A percentile compares a stretch with the other conserved stretches of the same genome.
Conservation (phyloP, 1,140 invertebrate genomes). For the Drosophila insularis region DNA sequence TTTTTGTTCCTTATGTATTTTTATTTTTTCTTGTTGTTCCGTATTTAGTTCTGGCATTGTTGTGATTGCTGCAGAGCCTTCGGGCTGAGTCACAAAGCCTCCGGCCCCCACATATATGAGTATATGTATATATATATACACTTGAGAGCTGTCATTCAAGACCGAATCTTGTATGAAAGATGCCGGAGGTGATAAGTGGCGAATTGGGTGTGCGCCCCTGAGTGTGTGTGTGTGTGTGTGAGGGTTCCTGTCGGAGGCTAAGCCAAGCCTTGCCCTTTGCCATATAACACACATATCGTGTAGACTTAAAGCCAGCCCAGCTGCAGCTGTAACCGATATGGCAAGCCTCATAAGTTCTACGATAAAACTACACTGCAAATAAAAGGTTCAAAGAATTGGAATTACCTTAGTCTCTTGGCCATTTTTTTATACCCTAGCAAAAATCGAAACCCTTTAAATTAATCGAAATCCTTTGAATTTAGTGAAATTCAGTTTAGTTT, state of each 20-base stretch:
- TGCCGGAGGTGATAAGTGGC: constrained; percentile 43
- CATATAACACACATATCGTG: constrained; percentile 28
- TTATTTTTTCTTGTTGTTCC: constrained; percentile 43
- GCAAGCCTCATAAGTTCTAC: constrained; percentile 50
- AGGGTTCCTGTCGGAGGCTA: constrained; percentile 20
- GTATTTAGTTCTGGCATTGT: constrained; percentile 45
- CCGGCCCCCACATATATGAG: constrained; percentile 8
- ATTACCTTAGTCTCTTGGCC: too few relatives aligned
- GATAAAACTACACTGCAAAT: constrained; percentile 32
- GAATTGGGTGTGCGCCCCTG: constrained; percentile 13
- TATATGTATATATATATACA: constrained; percentile 14
- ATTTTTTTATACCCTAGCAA: too few relatives aligned
- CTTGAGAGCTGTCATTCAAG: constrained; percentile 64
- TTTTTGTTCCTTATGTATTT: constrained; percentile 38
- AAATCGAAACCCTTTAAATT: too few relatives aligned
- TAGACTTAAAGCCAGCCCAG: constrained; percentile 35
- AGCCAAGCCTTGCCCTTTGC: constrained; percentile 58
- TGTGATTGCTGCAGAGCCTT: constrained; percentile 40
- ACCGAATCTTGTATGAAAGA: constrained; percentile 53
- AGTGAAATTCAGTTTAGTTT: too few relatives aligned
- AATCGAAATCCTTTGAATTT: too few relatives aligned
- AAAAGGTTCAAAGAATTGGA: constrained; percentile 17
- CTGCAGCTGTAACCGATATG: constrained; percentile 55
- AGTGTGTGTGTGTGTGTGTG: constrained; percentile 33
- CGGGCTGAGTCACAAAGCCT: constrained; percentile 30